phyloP scores from a whole-genome alignment of 2,797 vertebrate species.

The Nannoperca obscura region DNA sequence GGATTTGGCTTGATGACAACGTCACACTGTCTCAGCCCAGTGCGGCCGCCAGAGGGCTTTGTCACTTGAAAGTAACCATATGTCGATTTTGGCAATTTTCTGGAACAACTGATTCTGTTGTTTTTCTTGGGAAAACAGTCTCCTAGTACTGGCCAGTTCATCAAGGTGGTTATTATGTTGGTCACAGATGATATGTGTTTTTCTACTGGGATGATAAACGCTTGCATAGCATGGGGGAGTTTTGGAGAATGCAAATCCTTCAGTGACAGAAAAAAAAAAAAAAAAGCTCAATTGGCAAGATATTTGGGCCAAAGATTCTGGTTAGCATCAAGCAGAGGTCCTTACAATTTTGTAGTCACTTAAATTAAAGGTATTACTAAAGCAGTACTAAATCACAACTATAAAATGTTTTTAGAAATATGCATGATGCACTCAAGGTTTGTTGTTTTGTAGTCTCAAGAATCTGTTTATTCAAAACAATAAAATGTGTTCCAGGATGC shows the following conservation, averaged over 20 bases:
- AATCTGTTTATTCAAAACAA: conserved; percentile 5
- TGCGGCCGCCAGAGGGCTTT: not conserved
- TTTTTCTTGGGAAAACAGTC: not conserved
- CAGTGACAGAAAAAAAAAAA: not conserved
- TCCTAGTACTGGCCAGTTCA: not conserved
- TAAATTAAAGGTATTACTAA: conserved; percentile 10
- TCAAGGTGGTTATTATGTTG: not conserved
- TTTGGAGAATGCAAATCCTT: conserved; percentile 11
- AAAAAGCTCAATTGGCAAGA: not conserved
- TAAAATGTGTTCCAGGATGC: conserved; percentile 19
- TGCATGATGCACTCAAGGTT: not conserved
- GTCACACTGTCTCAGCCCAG: not conserved
- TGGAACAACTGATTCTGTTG: not conserved
- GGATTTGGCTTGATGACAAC: not conserved
- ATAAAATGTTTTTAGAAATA: conserved; percentile 16
- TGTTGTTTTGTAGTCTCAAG: conserved; percentile 4
- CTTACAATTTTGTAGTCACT: not conserved
- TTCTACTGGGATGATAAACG: not conserved
- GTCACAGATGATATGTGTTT: not conserved
- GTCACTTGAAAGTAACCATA: not conserved
- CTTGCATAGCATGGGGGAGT: not conserved
- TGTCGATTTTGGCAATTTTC: not conserved
- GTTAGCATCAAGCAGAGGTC: conserved; percentile 11
- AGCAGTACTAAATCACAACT: conserved; percentile 7
- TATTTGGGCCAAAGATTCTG: not conserved